Conservation (phyloP, 23 tunicate species). For the Ascidia mentula region DNA sequence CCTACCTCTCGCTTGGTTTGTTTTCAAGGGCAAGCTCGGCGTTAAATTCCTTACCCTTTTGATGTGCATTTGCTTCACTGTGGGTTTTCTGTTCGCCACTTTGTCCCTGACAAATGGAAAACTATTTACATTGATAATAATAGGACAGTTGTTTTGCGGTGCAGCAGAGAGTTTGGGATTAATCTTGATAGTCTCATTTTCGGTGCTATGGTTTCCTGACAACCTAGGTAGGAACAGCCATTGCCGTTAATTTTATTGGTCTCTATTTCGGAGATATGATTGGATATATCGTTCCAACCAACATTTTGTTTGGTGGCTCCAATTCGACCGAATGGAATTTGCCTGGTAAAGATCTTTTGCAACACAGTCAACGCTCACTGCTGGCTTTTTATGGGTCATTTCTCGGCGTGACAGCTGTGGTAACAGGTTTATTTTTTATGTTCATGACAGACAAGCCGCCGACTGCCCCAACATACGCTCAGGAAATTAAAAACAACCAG, state of each 20-base stretch:
- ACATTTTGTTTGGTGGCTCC: not conserved
- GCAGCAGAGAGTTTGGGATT: too few relatives aligned
- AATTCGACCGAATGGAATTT: not conserved
- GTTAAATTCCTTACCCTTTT: too few relatives aligned
- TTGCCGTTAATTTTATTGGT: not conserved
- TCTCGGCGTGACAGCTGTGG: not conserved
- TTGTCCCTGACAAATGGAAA: too few relatives aligned
- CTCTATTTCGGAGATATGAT: not conserved
- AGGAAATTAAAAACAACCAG: not conserved
- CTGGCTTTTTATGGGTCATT: not conserved
- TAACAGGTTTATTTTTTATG: not conserved
- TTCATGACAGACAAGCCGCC: not conserved
- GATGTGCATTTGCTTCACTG: too few relatives aligned
- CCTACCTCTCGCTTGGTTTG: too few relatives aligned
- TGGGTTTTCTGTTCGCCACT: too few relatives aligned
- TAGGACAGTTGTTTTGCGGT: too few relatives aligned
- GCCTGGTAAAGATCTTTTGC: not conserved
- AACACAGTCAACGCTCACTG: not conserved
- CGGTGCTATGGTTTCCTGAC: not conserved
- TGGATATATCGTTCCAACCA: not conserved
- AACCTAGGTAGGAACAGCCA: too few relatives aligned
- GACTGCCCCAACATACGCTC: not conserved
- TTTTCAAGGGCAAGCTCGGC: too few relatives aligned
- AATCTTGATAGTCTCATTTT: too few relatives aligned
- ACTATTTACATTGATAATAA: too few relatives aligned